Conservation (phyloP, 92 coral and sea anemone species). For the Heliopora coerulea region DNA sequence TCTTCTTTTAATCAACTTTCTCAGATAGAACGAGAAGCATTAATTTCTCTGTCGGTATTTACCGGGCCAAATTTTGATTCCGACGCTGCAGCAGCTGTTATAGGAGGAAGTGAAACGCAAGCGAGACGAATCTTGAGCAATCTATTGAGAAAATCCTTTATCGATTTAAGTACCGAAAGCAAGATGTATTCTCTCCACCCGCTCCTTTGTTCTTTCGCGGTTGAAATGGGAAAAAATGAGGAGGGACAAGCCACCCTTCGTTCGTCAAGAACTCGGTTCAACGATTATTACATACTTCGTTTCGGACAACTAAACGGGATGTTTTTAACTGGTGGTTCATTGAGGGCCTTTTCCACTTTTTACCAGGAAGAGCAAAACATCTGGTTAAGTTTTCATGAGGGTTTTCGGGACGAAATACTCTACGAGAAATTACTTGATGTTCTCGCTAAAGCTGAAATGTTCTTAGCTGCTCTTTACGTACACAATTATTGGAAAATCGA, state of each 20-base stretch:
- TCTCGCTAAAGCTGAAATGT: conserved; percentile 28
- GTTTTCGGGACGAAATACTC: not conserved
- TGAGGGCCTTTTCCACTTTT: conserved; percentile 28
- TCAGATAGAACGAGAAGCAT: conserved; percentile 22
- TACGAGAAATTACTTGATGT: conserved; percentile 4
- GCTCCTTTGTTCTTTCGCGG: conserved; percentile 36
- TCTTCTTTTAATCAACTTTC: conserved; percentile 38
- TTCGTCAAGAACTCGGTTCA: conserved; percentile 11
- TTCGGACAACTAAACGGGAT: conserved; percentile 24
- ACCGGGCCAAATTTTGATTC: not conserved
- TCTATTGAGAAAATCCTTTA: conserved; percentile 31
- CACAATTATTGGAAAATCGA: not conserved
- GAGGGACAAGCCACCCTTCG: conserved; percentile 16
- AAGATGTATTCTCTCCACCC: conserved; percentile 19
- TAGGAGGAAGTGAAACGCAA: not conserved
- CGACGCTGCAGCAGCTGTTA: conserved; percentile 37
- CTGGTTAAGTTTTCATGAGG: conserved; percentile 18
- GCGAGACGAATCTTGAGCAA: conserved; percentile 15
- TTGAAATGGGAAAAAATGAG: conserved; percentile 35
- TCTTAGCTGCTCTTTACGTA: conserved; percentile 11
- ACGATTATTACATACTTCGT: not conserved
- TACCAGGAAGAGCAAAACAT: conserved; percentile 33
- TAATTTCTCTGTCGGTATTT: conserved; percentile 33
- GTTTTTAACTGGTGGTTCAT: conserved; percentile 29
- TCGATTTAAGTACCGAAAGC: not conserved